phyloP scores from a whole-genome alignment of 2,797 vertebrate genomes.

The Scolopax bukidnonensis region DNA sequence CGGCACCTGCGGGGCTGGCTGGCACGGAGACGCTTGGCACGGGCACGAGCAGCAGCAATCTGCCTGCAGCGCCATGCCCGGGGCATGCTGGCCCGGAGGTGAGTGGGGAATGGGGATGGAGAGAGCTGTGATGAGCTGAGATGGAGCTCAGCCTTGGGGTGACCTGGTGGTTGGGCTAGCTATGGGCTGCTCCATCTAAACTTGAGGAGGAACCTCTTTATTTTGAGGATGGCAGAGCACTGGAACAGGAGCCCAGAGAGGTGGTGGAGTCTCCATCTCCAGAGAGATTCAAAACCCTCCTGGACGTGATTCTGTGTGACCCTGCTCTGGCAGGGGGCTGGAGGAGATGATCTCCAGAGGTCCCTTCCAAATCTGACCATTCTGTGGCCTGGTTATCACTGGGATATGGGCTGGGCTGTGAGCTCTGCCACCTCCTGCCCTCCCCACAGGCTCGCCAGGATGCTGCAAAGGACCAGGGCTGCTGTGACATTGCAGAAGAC shows the following conservation, averaged over 20 bases:
- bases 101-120: neutral
- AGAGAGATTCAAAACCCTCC: too few species aligned
- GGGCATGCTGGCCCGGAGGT: slow-evolving; percentile 79
- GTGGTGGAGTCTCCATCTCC: too few species aligned
- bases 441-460: slow-evolving; percentile 60
- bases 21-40: slow-evolving; percentile 54
- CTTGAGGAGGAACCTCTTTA: too few species aligned
- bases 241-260: too few species aligned
- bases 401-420: neutral
- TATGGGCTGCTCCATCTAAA: too few species aligned
- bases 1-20: slow-evolving; percentile 81
- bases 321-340: too few species aligned
- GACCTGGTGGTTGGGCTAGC: neutral
- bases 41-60: slow-evolving; percentile 27
- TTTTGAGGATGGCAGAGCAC: too few species aligned
- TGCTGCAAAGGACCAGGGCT: slow-evolving; percentile 76
- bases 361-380: too few species aligned
- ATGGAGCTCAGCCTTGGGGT: neutral
- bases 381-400: too few species aligned
- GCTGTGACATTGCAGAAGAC: slow-evolving; percentile 81
- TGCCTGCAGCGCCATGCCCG: slow-evolving; percentile 78
- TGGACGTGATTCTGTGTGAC: too few species aligned
- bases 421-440: neutral
- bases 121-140: neutral
- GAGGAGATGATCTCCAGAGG: too few species aligned